Base-by-base conservation (phyloP, 2,797 vertebrate genomes). In the Poecilia gillii region DNA sequence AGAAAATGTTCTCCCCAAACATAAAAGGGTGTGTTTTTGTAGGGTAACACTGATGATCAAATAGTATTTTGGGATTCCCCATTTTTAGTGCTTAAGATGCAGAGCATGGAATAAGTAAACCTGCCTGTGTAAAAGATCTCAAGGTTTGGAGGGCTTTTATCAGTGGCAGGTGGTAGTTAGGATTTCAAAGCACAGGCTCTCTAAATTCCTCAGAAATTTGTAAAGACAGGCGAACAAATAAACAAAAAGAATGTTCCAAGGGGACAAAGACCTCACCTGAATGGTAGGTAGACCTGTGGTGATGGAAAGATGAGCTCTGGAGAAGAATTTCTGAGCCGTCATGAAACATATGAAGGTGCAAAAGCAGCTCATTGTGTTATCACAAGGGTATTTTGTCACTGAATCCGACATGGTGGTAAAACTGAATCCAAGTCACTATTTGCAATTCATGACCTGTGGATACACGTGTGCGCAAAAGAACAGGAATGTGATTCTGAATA, bases 301-400 rank as follows among this genome's bases (percentile, higher is more conserved):
- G 84, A 82, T 2, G 74, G 79, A 82, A 77, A 12, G 74, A 62
- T 62, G 80, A 49, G 77, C 73, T 39, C 0, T 36, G 73, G 43
- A 39, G 88, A 79, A 68, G 79, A n/a, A 84, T 87, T 70, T 82
- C 85, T 43, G 83, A 75, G 81, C 84, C 83, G 85, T 84, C 85
- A 85, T 72, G 45, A 55, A 55, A 47, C 83, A 31, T 57, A 77
- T 78, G 77, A 82, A 79, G 72, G 85, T 75, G 76, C 80, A 68
- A 87, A 83, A 90, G 81, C 81, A 86, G 41, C 80, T 82, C 81
- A n/a, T 45, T 8, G 76, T 85, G 85, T 91, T 92, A 90, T 90
- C 89, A 91, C 88, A 93, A 93, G 90, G 90, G 81, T 92, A 82
- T 85, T 91, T 89, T 91, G 91, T 93, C 91, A 93, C 84, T 88